These are phyloP conservation scores for Ruditapes philippinarum DNA, from an alignment of 1,140 invertebrate genomes.

Conservation along the genomic window DNA sequence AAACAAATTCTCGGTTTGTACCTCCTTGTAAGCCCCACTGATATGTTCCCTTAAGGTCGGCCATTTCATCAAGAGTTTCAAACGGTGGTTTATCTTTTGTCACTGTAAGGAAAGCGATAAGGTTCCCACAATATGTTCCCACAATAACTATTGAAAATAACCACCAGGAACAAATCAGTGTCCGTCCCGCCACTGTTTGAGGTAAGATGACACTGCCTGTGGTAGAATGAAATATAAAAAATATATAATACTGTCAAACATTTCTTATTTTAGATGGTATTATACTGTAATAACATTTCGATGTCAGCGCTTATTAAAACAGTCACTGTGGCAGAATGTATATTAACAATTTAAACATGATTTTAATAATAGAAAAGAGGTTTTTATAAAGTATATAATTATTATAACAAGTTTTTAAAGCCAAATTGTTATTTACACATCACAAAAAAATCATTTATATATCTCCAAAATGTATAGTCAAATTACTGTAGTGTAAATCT, in stretches of 20 bases:
- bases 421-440: no score
- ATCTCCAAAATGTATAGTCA: no score
- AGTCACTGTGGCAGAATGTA: no score
- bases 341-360: no score
- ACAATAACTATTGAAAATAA: constrained; percentile 58
- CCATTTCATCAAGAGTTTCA: constrained; percentile 69
- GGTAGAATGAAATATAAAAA: constrained; percentile 85
- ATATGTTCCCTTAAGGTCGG: constrained; percentile 55
- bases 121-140: constrained; percentile 94
- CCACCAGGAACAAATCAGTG: constrained; percentile 60
- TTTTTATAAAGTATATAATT: no score
- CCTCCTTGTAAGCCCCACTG: constrained; percentile 66
- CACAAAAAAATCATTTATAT: no score
- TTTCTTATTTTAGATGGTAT: no score
- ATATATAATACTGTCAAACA: background rate
- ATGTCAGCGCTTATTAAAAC: no score
- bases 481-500: no score
- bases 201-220: constrained; percentile 53
- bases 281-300: no score
- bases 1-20: constrained; percentile 47
- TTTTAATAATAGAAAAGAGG: no score
- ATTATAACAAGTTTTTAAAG: no score
- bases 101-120: constrained; percentile 97
- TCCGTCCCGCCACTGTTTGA: constrained; percentile 32
- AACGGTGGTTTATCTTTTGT: constrained; percentile 72